phyloP scores from a whole-genome alignment of 2,888 invertebrate genomes.

The Sminthurinus aureus region DNA sequence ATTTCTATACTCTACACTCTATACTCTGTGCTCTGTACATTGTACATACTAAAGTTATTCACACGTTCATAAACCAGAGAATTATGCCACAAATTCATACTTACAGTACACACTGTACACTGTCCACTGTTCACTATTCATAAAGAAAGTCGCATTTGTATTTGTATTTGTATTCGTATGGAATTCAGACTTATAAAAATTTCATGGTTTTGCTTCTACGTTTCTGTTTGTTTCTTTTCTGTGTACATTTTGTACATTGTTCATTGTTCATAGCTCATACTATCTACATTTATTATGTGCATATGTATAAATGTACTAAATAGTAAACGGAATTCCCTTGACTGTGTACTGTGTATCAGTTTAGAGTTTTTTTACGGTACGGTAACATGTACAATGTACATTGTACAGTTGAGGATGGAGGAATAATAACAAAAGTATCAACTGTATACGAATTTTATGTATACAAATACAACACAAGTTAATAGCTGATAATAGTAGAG shows the following conservation, averaged over 20 bases:
- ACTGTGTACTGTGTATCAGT: neutral
- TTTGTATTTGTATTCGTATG: neutral
- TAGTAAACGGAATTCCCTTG: too few species aligned
- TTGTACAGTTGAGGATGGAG: too few species aligned
- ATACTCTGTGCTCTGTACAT: too few species aligned
- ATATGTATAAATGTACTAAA: neutral
- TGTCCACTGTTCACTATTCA: neutral
- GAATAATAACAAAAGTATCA: too few species aligned
- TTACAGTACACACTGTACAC: neutral
- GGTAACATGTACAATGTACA: too few species aligned
- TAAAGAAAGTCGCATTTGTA: neutral
- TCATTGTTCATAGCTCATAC: neutral
- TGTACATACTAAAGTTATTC: too few species aligned
- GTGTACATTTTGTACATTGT: neutral
- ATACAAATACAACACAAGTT: neutral
- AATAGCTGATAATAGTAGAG: too few species aligned
- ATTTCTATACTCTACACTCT: too few species aligned
- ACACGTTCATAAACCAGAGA: too few species aligned
- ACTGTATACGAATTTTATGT: neutral
- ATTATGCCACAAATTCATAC: too few species aligned
- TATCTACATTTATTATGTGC: neutral
- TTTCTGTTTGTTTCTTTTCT: neutral
- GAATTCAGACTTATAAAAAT: neutral
- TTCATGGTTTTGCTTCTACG: neutral
- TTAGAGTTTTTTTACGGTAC: neutral